Evolutionary conservation across 1,140 invertebrate species (phyloP).

Genomic region (Adelges cooleyi): DNA sequence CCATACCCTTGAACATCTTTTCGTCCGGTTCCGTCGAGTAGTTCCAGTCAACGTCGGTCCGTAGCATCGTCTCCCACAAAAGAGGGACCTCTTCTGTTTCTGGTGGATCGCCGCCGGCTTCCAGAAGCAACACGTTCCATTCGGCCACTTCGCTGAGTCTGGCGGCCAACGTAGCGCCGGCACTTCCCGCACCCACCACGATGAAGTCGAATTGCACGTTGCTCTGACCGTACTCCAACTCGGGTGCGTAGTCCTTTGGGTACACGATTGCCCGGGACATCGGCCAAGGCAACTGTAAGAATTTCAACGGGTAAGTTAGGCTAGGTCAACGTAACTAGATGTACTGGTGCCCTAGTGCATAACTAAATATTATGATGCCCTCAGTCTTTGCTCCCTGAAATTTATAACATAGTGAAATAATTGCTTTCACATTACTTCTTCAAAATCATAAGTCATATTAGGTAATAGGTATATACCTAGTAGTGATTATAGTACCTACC

Average conservation of each 20-base stretch:
- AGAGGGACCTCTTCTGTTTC: slow-evolving; percentile 30
- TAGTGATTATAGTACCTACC: no score
- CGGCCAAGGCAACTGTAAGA: no score
- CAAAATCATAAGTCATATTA: no score
- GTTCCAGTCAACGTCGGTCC: slow-evolving; percentile 15
- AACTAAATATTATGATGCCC: no score
- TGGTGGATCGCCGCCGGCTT: slow-evolving; percentile 55
- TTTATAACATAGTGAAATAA: no score
- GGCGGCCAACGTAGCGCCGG: slow-evolving; percentile 46
- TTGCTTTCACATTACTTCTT: no score
- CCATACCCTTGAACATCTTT: slow-evolving; percentile 28
- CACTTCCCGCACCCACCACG: slow-evolving; percentile 44
- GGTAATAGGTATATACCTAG: no score
- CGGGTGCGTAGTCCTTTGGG: slow-evolving; percentile 15
- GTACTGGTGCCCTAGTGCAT: no score
- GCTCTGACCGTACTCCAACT: slow-evolving; percentile 25
- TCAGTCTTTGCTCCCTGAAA: no score
- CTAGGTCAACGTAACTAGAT: no score
- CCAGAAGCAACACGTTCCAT: slow-evolving; percentile 41
- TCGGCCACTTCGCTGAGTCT: slow-evolving; percentile 42
- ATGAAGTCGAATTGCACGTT: slow-evolving; percentile 33
- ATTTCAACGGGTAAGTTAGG: no score
- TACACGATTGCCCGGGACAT: slow-evolving; percentile 32
- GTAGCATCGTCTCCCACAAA: neutral
- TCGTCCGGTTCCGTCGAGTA: slow-evolving; percentile 6